Base-by-base conservation (phyloP, 1,140 invertebrate species). In the Eufriesea mexicana region DNA sequence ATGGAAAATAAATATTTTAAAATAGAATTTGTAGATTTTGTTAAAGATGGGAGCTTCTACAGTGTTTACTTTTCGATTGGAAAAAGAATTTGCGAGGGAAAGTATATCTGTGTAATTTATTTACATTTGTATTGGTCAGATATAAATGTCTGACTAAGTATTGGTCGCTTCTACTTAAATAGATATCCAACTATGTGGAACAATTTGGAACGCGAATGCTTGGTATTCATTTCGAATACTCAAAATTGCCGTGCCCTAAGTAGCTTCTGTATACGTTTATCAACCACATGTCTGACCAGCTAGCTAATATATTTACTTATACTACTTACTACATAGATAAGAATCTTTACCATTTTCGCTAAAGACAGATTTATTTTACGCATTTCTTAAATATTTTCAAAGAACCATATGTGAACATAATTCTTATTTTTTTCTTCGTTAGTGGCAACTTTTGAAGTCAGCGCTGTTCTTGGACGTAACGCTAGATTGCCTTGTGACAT, bases 401-500 rank as follows among this genome's bases (percentile, higher is more conserved):
- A 18, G 14, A 16, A 16, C 5, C n/a, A 35, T 64, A 1, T n/a
- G 10, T 25, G 12, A 70, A 10, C 20, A 12, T 51, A 51, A 71
- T 20, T 28, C 67, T 16, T 2, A 18, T 28, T 28, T 28, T 6
- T 71, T 10, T 23, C 35, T 45, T 67, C 86, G 62, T 77, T 95
- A 97, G 97, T 97, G 84, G 95, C 96, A 73, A 96, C 96, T 57
- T 95, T 96, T 84, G 95, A 96, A 75, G 97, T 98, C 85, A 97
- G 96, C 85, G 97, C 97, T 20, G 97, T 98, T 55, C 95, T 98
- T 83, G 97, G 97, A 64, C 95, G 96, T 75, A 97, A 95, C 78
- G 97, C 97, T 79, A 96, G 96, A 74, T 94, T 98, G 86, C 97
- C 97, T 59, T 98, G 98, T 94, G 97, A 98, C 94, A 97, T 98